Conservation (phyloP, 2,888 invertebrate species). For the Microctonus brassicae region DNA sequence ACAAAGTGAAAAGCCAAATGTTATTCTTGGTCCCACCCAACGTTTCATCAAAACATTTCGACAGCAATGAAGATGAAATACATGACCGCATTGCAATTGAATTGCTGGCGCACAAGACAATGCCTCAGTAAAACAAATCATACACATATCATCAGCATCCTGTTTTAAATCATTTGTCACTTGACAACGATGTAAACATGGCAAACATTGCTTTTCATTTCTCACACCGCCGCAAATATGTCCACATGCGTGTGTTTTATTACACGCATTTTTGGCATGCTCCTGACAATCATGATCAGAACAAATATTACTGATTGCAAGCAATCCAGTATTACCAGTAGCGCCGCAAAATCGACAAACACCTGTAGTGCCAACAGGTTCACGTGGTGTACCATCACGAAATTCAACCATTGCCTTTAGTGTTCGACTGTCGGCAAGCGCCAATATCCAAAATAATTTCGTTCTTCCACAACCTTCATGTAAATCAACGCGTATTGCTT, state of each 20-base stretch:
- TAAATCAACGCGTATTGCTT: slow-evolving; percentile 95
- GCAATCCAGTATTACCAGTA: slow-evolving; percentile 82
- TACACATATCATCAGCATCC: slow-evolving; percentile 99
- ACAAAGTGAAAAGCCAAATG: slow-evolving; percentile 95
- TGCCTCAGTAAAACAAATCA: slow-evolving; percentile 99
- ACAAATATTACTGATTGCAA: slow-evolving; percentile 94
- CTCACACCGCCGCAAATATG: slow-evolving; percentile 96
- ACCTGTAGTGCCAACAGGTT: slow-evolving; percentile 72
- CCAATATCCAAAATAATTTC: slow-evolving; percentile 94
- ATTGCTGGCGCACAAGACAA: slow-evolving; percentile 95
- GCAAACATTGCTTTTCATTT: slow-evolving; percentile 86
- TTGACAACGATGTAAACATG: slow-evolving; percentile 89
- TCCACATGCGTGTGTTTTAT: slow-evolving; percentile 85
- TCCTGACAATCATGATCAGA: slow-evolving; percentile 93
- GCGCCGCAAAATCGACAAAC: slow-evolving; percentile 93
- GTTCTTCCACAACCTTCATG: slow-evolving; percentile 97
- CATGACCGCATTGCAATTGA: slow-evolving; percentile 92
- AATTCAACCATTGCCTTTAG: slow-evolving; percentile 93
- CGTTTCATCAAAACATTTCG: slow-evolving; percentile 85
- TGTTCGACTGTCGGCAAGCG: slow-evolving; percentile 93
- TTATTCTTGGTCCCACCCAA: slow-evolving; percentile 96
- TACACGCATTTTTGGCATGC: slow-evolving; percentile 85
- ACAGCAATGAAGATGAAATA: slow-evolving; percentile 95
- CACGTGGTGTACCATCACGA: slow-evolving; percentile 79
- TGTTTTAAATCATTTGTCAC: slow-evolving; percentile 78